Percentiles rank a stretch among this genome's conserved stretches.
Evolutionary conservation across 2,113 vertebrate genomes (phyloP).

Genomic region (Octodon degus): DNA sequence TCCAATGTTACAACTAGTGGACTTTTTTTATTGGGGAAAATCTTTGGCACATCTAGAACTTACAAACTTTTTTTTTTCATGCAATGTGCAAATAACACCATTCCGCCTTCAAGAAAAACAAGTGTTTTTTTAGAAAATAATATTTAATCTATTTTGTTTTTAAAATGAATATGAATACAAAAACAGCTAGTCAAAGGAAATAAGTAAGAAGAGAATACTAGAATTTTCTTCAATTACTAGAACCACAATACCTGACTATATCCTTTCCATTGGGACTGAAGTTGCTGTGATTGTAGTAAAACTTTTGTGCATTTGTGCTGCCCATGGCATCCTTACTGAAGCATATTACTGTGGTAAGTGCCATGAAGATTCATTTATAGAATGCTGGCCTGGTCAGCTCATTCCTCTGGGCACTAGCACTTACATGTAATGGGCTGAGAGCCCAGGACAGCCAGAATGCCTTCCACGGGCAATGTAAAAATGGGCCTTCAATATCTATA

Average conservation of each 20-base stretch:
- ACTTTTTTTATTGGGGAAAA: background rate
- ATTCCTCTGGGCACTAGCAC: background rate
- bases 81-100: background rate
- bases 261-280: background rate
- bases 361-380: background rate
- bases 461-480: background rate
- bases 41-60: background rate
- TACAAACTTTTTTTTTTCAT: background rate
- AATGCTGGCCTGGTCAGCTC: background rate
- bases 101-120: background rate
- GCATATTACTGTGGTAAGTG: background rate
- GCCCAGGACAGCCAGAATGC: background rate
- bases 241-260: background rate
- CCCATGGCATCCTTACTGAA: background rate
- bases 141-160: background rate
- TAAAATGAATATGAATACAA: background rate
- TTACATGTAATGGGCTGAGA: background rate
- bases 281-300: background rate
- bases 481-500: background rate
- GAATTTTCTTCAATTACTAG: background rate
- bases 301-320: background rate
- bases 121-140: background rate
- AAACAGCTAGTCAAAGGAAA: background rate
- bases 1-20: background rate
- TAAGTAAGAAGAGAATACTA: background rate